These are phyloP conservation scores for Syncerus caffer DNA, from an alignment of 2,797 vertebrate species.

Conservation along the genomic window DNA sequence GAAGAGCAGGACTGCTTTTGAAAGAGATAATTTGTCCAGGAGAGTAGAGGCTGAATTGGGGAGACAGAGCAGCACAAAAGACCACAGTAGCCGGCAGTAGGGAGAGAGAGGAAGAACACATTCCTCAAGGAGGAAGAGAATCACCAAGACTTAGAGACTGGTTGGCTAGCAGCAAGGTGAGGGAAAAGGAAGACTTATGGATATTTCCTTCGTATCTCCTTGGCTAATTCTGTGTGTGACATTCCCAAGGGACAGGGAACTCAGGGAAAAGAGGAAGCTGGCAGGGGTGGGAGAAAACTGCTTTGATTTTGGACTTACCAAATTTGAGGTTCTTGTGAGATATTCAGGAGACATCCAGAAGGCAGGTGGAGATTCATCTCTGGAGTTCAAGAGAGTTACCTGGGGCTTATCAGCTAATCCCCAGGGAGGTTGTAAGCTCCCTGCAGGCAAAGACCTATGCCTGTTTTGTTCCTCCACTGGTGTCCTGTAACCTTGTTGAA, in stretches of 20 bases:
- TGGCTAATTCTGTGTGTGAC: not conserved
- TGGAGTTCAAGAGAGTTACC: not conserved
- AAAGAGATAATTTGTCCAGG: conserved; percentile 28
- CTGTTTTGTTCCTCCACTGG: not conserved
- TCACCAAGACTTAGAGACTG: not conserved
- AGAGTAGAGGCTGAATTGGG: not conserved
- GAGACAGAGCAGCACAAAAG: not conserved
- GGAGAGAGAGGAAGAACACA: not conserved
- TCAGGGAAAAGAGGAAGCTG: not conserved
- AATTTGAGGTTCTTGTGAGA: conserved; percentile 4
- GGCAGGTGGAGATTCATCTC: not conserved
- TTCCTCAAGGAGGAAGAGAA: not conserved
- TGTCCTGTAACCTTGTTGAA: conserved; percentile 39
- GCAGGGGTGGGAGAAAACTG: not conserved
- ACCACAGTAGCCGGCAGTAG: not conserved
- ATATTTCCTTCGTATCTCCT: not conserved
- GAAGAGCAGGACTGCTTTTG: conserved; percentile 25
- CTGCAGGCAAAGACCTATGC: not conserved
- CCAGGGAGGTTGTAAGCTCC: not conserved
- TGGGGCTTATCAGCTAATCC: not conserved
- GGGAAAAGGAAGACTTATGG: not conserved
- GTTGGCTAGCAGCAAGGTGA: not conserved
- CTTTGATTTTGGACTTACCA: conserved; percentile 28
- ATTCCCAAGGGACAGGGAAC: not conserved
- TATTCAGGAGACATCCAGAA: conserved; percentile 12